Evolutionary conservation across 1,140 invertebrate genomes (phyloP).

Genomic region (Calosoma granatense): DNA sequence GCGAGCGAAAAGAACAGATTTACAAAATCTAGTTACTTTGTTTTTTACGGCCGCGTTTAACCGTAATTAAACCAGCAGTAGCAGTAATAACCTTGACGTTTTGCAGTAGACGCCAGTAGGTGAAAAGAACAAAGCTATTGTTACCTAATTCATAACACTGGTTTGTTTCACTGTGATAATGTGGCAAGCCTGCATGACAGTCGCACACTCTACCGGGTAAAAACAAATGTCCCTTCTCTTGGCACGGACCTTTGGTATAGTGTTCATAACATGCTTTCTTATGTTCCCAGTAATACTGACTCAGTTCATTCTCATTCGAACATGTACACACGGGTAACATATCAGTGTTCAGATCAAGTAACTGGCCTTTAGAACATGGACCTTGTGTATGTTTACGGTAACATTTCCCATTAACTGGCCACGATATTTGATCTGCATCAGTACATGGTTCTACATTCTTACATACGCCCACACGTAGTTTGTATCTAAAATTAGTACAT

Average conservation of each 20-base stretch:
- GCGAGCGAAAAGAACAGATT: too few species aligned
- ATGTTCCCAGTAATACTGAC: conserved; percentile 38
- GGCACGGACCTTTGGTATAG: conserved; percentile 65
- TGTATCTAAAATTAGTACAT: conserved; percentile 12
- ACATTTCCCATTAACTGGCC: conserved; percentile 61
- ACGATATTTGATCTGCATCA: conserved; percentile 51
- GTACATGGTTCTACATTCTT: conserved; percentile 47
- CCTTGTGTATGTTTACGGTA: conserved; percentile 56
- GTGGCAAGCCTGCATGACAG: conserved; percentile 54
- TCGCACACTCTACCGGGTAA: conserved; percentile 61
- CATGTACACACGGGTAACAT: conserved; percentile 50
- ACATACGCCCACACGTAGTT: conserved; percentile 56
- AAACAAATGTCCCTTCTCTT: conserved; percentile 59
- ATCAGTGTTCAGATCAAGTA: conserved; percentile 43
- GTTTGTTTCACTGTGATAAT: conserved; percentile 54
- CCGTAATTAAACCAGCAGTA: too few species aligned
- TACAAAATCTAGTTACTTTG: too few species aligned
- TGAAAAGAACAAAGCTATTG: too few species aligned
- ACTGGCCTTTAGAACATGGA: conserved; percentile 61
- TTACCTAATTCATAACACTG: conserved; percentile 69
- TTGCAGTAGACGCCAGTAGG: too few species aligned
- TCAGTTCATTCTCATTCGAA: conserved; percentile 35
- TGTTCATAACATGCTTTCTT: conserved; percentile 63
- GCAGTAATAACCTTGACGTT: too few species aligned
- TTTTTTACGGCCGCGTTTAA: too few species aligned